Evolutionary conservation across 2,797 vertebrate genomes (phyloP).

Genomic region (Masticophis lateralis): DNA sequence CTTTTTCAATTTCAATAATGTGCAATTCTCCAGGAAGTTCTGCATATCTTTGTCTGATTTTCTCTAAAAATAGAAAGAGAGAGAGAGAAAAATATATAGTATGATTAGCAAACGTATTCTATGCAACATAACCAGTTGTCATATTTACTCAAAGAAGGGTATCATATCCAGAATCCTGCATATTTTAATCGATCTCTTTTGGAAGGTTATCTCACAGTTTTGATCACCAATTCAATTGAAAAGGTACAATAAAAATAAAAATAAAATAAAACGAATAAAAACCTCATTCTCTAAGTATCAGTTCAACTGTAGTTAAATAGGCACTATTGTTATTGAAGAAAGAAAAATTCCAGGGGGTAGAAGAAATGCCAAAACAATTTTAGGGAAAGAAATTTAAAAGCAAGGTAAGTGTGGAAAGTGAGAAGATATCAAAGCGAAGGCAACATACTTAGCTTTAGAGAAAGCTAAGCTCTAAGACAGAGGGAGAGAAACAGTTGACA

Average conservation of each 20-base stretch:
- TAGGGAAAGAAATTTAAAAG: not conserved
- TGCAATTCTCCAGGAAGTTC: slow-evolving; percentile 88
- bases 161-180: not conserved
- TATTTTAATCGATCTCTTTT: not conserved
- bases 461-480: not conserved
- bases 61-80: slow-evolving; percentile 72
- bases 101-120: not conserved
- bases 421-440: not conserved
- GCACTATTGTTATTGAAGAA: not conserved
- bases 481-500: not conserved
- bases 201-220: not conserved
- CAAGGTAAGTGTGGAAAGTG: not conserved
- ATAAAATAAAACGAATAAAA: not conserved
- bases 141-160: not conserved
- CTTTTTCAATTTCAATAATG: slow-evolving; percentile 92
- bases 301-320: not conserved
- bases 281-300: not conserved
- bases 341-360: not conserved
- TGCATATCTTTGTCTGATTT: slow-evolving; percentile 89
- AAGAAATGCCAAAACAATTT: not conserved
- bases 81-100: slow-evolving; percentile 2
- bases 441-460: not conserved
- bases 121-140: not conserved
- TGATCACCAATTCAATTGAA: not conserved
- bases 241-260: not conserved